Evolutionary conservation across 2,888 invertebrate species (phyloP).

Genomic region (Trichogramma evanescens): DNA sequence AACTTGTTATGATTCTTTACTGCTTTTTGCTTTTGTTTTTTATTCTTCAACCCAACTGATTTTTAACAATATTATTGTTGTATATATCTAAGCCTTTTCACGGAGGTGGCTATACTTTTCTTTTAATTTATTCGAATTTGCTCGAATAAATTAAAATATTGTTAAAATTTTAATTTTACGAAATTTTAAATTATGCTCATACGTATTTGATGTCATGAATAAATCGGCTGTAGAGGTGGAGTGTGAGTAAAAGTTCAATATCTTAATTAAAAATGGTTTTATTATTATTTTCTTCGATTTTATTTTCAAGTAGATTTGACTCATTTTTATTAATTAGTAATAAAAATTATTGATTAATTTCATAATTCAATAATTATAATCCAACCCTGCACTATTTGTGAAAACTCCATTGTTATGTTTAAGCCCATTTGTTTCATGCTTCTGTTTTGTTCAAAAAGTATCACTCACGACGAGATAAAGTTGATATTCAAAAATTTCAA

Average conservation of each 20-base stretch:
- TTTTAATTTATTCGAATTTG: too few relatives aligned
- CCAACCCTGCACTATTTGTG: conserved; percentile 13
- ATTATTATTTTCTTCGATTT: background rate
- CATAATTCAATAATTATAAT: background rate
- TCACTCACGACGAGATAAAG: too few relatives aligned
- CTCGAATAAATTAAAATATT: background rate
- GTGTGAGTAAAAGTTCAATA: conserved; percentile 16
- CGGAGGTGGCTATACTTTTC: too few relatives aligned
- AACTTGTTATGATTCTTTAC: background rate
- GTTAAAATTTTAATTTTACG: background rate
- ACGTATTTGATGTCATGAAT: background rate
- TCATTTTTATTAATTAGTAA: background rate
- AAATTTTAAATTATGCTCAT: conserved; percentile 7
- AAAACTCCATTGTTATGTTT: background rate
- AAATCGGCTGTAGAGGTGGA: conserved; percentile 15
- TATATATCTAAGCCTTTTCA: too few relatives aligned
- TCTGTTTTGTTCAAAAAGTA: too few relatives aligned
- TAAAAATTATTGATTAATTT: background rate
- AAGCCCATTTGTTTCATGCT: too few relatives aligned
- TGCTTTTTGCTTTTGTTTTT: background rate
- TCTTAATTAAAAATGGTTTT: background rate
- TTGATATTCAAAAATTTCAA: too few relatives aligned
- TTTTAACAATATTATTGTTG: too few relatives aligned
- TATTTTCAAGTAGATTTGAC: background rate
- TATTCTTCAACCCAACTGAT: too few relatives aligned